A percentile compares a stretch with the other conserved stretches of the same genome.
phyloP scores from a whole-genome alignment of 2,888 invertebrate genomes.

The Athalia circularis region DNA sequence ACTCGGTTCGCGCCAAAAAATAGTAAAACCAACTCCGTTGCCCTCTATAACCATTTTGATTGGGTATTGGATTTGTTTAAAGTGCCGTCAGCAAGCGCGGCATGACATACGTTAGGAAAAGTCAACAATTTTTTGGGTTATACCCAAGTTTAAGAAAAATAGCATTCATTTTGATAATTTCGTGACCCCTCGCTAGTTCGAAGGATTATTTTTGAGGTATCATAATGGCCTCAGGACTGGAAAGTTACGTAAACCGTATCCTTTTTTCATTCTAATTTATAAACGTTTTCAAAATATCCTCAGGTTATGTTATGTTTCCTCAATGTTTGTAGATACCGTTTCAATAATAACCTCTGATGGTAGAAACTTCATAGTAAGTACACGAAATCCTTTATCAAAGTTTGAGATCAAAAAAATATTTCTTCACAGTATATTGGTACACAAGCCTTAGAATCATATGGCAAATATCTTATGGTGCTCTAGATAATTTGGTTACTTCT shows the following conservation, averaged over 20 bases:
- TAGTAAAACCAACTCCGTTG: too few relatives aligned
- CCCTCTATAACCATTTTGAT: too few relatives aligned
- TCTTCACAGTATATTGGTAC: too few relatives aligned
- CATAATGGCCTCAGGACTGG: slow-evolving; percentile 88
- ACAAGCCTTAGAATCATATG: too few relatives aligned
- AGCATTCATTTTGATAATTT: neutral
- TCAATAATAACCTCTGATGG: slow-evolving; percentile 98
- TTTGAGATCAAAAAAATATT: neutral
- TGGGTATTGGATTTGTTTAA: too few relatives aligned
- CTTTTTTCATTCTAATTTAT: slow-evolving; percentile 69
- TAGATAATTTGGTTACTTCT: too few relatives aligned
- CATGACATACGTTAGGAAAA: neutral
- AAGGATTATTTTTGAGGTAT: slow-evolving; percentile 7
- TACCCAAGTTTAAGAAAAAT: slow-evolving; percentile 5
- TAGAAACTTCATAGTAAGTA: slow-evolving; percentile 91
- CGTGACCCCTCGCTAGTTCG: neutral
- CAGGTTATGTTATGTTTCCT: slow-evolving; percentile 49
- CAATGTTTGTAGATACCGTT: slow-evolving; percentile 81
- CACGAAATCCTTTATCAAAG: slow-evolving; percentile 1
- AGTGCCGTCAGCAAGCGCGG: too few relatives aligned
- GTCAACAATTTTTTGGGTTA: slow-evolving; percentile 15
- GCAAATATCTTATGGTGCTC: too few relatives aligned
- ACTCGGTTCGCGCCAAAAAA: slow-evolving; percentile 7
- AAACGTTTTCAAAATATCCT: slow-evolving; percentile 28
- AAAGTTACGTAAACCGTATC: slow-evolving; percentile 90